Evolutionary conservation across 2,113 vertebrate genomes (phyloP), one percentile per base, ranked within the genome.

Genomic region (Herpailurus yagouaroundi): DNA sequence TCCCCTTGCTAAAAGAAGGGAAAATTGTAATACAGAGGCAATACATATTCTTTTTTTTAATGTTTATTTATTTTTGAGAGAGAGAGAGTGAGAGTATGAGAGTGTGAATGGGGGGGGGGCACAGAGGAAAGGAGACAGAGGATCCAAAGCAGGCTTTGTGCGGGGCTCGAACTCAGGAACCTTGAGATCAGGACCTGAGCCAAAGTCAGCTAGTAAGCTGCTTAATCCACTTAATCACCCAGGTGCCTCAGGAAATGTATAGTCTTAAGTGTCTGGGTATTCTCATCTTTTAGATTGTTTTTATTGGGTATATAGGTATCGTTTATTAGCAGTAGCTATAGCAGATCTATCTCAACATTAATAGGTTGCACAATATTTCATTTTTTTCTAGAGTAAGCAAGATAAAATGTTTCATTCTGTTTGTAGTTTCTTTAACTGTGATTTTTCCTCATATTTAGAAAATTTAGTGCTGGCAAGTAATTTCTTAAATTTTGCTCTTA

Each of bases 371-470:
- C 29, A 87, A 31, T 45, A 50, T 31, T 81, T 89, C 27, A 64
- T 60, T 83, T 91, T 94, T 90, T 45, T 85, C 16, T 64, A 66
- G 10, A 77, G 36, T 85, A 84, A 94, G 14, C n/a, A 90, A 38
- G 81, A 48, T 55, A 55, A 93, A 91, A 88, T 55, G 5, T 93
- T 88, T 0, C 5, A 80, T 94, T 85, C 60, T 95, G 41, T 92
- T 92, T 94, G 2, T 50, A 63, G 89, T 95, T 81, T 91, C 3
- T 79, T 91, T 93, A 95, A 38, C 27, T 88, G 76, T 69, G 74
- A 14, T 45, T 23, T 83, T 68, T 92, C 87, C 86, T 96, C 41
- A 81, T 91, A 69, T 91, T 84, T 77, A 85, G 15, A 93, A 93
- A 89, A 68, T 29, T 21, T 23, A 80, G 5, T 57, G 1, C 13